Evolutionary conservation across 2,113 vertebrate genomes (phyloP), one percentile per base, ranked within the genome.

Genomic region (Micronycteris hirsuta): DNA sequence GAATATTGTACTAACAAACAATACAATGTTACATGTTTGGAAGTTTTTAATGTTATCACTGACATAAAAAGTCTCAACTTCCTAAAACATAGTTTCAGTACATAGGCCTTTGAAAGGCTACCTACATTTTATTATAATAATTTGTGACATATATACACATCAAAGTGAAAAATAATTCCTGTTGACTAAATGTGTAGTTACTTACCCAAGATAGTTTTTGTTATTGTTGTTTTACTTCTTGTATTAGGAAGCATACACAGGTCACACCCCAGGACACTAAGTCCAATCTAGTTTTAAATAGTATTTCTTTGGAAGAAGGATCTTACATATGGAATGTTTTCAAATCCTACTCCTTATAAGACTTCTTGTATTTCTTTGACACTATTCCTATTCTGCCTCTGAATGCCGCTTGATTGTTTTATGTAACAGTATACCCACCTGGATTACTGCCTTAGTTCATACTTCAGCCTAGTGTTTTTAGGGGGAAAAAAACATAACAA

Each of bases 391-490:
- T 89, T 92, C 89, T 91, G 52, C 82, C 85, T 91, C 56, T 89
- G 36, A 71, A 56, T 84, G 47, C 74, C 71, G 88, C 80, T 93
- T 76, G 58, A 82, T 20, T 78, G 76, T 74, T 94, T 89, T 54
- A 41, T 90, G 94, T 94, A 94, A 93, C 76, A 73, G 43, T 94
- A 84, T 80, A 92, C 54, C 61, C 80, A 86, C 80, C 61, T 58
- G 94, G 92, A 94, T 95, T 58, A 76, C n/a, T 67, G 92, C 68
- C 89, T 90, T 36, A 47, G 41, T 52, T 96, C 88, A 63, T 76
- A 67, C 77, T 73, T 86, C 36, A 54, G 61, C 61, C 83, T 68
- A 4, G 80, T 28, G 45, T 61, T 94, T 92, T 82, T 12, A 70
- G 33, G 12, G 7, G 56, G 14, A 2, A 12, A 7, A 7, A 43